Base-by-base conservation (phyloP, 30 jellyfish, hydroid and myxozoan species). In the Morbakka virulenta region DNA sequence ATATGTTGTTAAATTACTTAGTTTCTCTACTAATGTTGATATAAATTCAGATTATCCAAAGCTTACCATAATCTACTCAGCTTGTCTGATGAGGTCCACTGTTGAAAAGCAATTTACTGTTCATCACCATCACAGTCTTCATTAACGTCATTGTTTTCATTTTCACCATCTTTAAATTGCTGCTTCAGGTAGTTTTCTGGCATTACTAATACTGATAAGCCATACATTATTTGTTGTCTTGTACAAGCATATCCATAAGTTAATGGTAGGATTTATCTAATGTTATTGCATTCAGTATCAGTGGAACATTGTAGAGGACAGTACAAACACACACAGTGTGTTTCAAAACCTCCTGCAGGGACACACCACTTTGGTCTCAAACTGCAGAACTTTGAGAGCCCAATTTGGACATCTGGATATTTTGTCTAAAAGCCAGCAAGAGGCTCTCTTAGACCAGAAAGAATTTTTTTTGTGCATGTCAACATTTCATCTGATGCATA, bases 261-360 rank as follows among this genome's bases (percentile, higher is more conserved):
- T 80, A 51, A 31, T 79, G 67, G 69, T 62, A 47, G 28, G 52
- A 32, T 41, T 81, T 72, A 22, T 66, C 83, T 32, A 72, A 24
- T 31, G 62, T 34, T 14, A 80, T 61, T 3, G 90, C 82, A 30
- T 35, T 50, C 30, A 87, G 73, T 76, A 87, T 57, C 66, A 79
- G 61, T 41, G 49, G 32, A 34, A 79, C 83, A 61, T 67, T 78
- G 50, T 86, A 82, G 74, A 79, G 96, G 25, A 72, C 48, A 32
- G 94, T 72, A 52, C 95, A 87, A 13, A 80, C 95, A 49, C 96
- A 87, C 49, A 79, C 96, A 79, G 67, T 87, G 95, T 21, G 95
- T 87, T 4, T 95, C 96, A 3, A 83, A 86, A n/a, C 74, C 35
- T 24, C 94, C 94, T 31, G 86, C 95, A 30, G 72, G 32, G n/a